These are phyloP conservation scores for Sebastes cheni DNA, from an alignment of 2,797 vertebrate species.

Conservation along the genomic window DNA sequence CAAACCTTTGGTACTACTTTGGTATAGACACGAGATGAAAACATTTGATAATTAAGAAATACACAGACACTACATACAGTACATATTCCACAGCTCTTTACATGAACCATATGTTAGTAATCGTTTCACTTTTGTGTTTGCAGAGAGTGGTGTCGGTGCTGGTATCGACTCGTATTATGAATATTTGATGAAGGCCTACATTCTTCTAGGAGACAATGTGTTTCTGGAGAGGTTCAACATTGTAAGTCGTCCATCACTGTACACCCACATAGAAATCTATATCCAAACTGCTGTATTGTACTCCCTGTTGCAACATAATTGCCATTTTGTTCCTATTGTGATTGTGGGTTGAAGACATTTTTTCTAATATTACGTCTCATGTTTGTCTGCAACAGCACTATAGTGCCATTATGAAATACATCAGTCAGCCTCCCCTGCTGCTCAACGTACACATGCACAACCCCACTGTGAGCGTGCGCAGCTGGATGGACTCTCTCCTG, in stretches of 20 bases:
- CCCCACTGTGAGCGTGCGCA: conserved; percentile 85
- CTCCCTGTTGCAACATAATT: not conserved
- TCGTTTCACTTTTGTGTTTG: conserved; percentile 17
- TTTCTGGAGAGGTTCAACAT: conserved; percentile 86
- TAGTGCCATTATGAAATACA: conserved; percentile 89
- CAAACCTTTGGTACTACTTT: not conserved
- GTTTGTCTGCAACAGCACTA: conserved; percentile 81
- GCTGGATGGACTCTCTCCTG: conserved; percentile 89
- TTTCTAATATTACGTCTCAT: conserved; percentile 12
- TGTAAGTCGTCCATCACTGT: conserved; percentile 65
- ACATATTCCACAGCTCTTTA: not conserved
- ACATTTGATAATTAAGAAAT: not conserved
- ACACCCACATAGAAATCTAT: not conserved
- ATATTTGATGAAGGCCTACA: conserved; percentile 89
- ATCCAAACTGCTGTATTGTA: not conserved
- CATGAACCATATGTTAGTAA: not conserved
- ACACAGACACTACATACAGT: not conserved
- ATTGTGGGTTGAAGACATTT: not conserved
- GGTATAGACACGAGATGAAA: not conserved
- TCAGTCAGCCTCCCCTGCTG: conserved; percentile 87
- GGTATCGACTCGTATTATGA: conserved; percentile 89
- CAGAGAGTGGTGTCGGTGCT: conserved; percentile 87
- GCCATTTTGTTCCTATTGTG: not conserved
- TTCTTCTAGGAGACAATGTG: conserved; percentile 85
- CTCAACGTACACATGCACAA: conserved; percentile 91